Base-by-base conservation (phyloP, 1,140 invertebrate species). In the Oncopeltus fasciatus region DNA sequence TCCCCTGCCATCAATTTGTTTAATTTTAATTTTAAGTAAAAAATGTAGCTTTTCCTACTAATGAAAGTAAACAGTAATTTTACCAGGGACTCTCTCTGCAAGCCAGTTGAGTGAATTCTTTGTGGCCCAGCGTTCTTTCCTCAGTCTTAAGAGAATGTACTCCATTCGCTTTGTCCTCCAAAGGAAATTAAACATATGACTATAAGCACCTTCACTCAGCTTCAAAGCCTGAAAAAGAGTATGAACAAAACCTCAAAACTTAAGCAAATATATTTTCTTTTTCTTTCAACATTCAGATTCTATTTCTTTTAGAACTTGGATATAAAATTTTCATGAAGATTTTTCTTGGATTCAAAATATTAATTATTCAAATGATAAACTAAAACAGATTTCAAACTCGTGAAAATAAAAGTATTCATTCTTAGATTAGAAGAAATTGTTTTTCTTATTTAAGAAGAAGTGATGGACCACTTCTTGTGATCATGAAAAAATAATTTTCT, bases 141-240 rank as follows among this genome's bases (percentile, higher is more conserved):
- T 92, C 66, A 95, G 85, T 38, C 85, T 83, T 44, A 88, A 85
- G 51, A 97, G 76, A 51, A 90, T 83, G 70, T 89, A 90, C 74
- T 97, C 92, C 82, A 96, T 93, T 65, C 93, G 80, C 74, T 97
- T 98, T 27, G 91, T 86, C 68, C 90, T 82, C 94, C 94, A 98
- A 53, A 98, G 76, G 29, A 91, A 87, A 70, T 90, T 89, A 74
- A 98, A 98, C 12, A 97, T 81, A 60, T 84, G 81, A 68, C 91
- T 81, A 76, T 97, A 97, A 26, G 81, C 84, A 70, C 89, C 86
- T 68, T 86, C 85, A 47, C 88, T 85, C 12, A 86, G 84, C 62
- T 92, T 88, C 69, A 98, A 85, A 69, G 96, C 86, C 83, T 86
- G 64, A 38, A 69, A 69, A 60, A 53, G 14, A 9, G 49, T 20